A percentile compares a stretch with the other conserved stretches of the same genome.
Conservation (phyloP, 2,888 invertebrate species). For the Ophion costatus region DNA sequence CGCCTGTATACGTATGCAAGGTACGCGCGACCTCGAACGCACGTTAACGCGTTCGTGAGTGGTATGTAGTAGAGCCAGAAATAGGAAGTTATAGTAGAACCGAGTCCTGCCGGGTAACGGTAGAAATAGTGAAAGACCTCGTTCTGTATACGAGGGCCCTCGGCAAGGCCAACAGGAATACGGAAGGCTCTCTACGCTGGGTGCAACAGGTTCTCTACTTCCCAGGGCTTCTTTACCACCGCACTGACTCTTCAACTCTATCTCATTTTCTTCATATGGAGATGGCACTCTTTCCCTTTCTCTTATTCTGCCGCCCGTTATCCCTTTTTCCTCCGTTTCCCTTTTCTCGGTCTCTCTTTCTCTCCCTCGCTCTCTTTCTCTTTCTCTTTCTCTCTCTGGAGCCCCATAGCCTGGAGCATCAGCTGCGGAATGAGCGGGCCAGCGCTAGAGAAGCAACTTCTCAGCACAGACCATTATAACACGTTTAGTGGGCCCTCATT, state of each 20-base stretch:
- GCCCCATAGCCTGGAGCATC: conserved; percentile 37
- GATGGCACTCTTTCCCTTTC: conserved; percentile 4
- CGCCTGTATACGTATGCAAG: not conserved
- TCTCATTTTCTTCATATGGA: conserved; percentile 6
- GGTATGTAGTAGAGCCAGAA: conserved; percentile 17
- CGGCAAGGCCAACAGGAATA: conserved; percentile 2
- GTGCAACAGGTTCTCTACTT: conserved; percentile 61
- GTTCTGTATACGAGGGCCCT: conserved; percentile 30
- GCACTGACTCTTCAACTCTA: conserved; percentile 15
- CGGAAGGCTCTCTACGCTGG: conserved; percentile 21
- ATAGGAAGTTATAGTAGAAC: conserved; percentile 47
- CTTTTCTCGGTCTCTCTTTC: not conserved
- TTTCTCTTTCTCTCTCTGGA: conserved; percentile 33
- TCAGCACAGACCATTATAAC: conserved; percentile 34
- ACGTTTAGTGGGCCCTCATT: not conserved
- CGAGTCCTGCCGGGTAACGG: conserved; percentile 36
- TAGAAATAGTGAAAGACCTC: conserved; percentile 60
- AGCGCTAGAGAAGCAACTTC: conserved; percentile 25
- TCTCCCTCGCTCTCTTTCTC: not conserved
- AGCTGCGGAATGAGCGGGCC: conserved; percentile 34
- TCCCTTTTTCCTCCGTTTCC: conserved; percentile 1
- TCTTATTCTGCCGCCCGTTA: not conserved
- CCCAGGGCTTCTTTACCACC: conserved; percentile 13
- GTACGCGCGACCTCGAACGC: conserved; percentile 42
- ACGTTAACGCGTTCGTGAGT: conserved; percentile 43